phyloP scores from a whole-genome alignment of 2,888 invertebrate genomes.

The Microctonus brassicae region DNA sequence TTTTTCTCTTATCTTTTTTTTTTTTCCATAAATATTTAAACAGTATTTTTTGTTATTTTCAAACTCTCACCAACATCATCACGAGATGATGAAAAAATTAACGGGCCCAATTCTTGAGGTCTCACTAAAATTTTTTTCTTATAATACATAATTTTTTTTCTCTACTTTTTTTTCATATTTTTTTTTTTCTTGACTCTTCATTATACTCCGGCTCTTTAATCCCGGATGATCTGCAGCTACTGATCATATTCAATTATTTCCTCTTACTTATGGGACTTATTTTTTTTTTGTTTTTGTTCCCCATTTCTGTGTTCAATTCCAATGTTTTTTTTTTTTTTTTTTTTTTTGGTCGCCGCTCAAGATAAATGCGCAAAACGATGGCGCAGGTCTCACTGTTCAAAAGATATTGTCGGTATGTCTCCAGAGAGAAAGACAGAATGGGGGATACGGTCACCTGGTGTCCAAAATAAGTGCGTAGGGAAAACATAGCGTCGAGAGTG shows the following conservation, averaged over 20 bases:
- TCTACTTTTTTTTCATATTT: background rate
- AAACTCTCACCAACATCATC: background rate
- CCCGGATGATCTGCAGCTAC: constrained; percentile 23
- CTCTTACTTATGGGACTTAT: background rate
- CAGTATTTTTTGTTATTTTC: background rate
- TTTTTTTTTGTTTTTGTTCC: background rate
- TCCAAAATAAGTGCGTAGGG: constrained; percentile 18
- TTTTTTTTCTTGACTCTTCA: constrained; percentile 11
- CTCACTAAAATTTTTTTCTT: background rate
- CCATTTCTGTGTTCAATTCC: background rate
- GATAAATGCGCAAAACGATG: constrained; percentile 11
- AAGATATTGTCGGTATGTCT: constrained; percentile 1
- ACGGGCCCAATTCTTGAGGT: background rate
- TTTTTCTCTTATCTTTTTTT: background rate
- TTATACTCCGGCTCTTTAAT: constrained; percentile 21
- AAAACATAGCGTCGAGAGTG: background rate
- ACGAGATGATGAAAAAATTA: constrained; percentile 1
- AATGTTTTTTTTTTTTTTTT: constrained; percentile 30
- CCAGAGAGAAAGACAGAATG: constrained; percentile 21
- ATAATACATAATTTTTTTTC: background rate
- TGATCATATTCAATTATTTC: constrained; percentile 18
- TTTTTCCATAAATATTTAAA: background rate
- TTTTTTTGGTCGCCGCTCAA: constrained; percentile 12
- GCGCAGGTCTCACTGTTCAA: constrained; percentile 31
- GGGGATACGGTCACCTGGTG: constrained; percentile 31